These are phyloP conservation scores for Chironomus tepperi DNA, from an alignment of 1,140 invertebrate genomes.

Conservation along the genomic window DNA sequence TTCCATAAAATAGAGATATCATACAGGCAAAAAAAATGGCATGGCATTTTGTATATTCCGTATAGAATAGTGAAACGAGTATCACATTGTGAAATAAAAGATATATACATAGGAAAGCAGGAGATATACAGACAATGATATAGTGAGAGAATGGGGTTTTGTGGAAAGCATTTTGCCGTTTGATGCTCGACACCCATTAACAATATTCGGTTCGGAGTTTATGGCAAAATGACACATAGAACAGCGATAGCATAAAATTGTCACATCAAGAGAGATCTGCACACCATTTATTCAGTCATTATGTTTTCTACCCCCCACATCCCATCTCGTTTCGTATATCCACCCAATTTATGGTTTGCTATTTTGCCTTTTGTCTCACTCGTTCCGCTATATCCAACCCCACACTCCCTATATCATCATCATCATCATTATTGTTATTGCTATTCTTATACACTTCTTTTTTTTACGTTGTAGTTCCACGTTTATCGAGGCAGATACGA, in stretches of 20 bases:
- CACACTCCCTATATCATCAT: too few relatives aligned
- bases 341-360: not conserved
- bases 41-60: not conserved
- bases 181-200: not conserved
- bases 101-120: too few relatives aligned
- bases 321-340: not conserved
- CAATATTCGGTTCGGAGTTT: not conserved
- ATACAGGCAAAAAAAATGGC: not conserved
- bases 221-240: not conserved
- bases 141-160: not conserved
- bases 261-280: constrained; percentile 5
- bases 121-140: too few relatives aligned
- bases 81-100: too few relatives aligned
- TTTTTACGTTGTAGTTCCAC: too few relatives aligned
- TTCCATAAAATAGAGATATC: constrained; percentile 8
- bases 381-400: not conserved
- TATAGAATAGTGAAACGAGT: not conserved
- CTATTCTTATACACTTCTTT: too few relatives aligned
- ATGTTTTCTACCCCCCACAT: not conserved
- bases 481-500: not conserved
- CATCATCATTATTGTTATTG: too few relatives aligned
- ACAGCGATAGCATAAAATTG: constrained; percentile 20
- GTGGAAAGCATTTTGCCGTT: not conserved
- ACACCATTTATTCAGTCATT: constrained; percentile 24
- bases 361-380: not conserved